Base-by-base conservation (phyloP, 1,140 invertebrate species). In the Apolygus lucorum region DNA sequence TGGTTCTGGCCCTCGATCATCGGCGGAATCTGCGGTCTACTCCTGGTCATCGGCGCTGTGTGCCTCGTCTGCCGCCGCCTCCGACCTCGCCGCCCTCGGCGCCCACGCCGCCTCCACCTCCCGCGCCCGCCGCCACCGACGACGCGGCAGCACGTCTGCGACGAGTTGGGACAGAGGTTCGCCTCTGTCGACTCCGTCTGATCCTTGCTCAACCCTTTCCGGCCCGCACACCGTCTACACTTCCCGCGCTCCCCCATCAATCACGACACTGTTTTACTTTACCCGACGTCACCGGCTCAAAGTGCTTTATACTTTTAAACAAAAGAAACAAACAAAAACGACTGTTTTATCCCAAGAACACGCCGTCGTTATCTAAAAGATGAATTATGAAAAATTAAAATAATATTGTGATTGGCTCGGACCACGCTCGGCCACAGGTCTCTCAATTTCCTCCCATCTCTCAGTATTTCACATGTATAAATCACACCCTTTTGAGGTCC, bases 181-280 rank as follows among this genome's bases (percentile, higher is more conserved):
- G 80, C 81, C 54, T 81, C 79, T 72, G 81, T 83, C 69, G 82
- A 83, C 76, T 82, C 81, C 77, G 82, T 83, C 74, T 83, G 81
- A 82, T 81, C 78, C 72, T 74, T 71, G 70, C 68, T 81, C 75
- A 74, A 70, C 64, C 25, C 65, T 59, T 54, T 29, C 63, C 28
- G 63, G 24, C 63, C 24, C 24, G 28, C 24, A 27, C 63, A 64
- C 63, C 24, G 24, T 64, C 63, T 64, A 64, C 63, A 64, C 63
- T 64, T 64, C 28, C 63, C 54, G 54, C 54, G 54, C 54, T 59
- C 22, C 54, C 54, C 54, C 8, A 8, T 14, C 54, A 59, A 59
- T 59, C 13, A 59, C 54, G 22, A 13, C 22, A 24, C 11, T 22
- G 11, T 59, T 17, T 24, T 59, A 24, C 22, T 17, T 59, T 59